Evolutionary conservation across 1,140 invertebrate genomes (phyloP).

Genomic region (Eubasilissa regina): DNA sequence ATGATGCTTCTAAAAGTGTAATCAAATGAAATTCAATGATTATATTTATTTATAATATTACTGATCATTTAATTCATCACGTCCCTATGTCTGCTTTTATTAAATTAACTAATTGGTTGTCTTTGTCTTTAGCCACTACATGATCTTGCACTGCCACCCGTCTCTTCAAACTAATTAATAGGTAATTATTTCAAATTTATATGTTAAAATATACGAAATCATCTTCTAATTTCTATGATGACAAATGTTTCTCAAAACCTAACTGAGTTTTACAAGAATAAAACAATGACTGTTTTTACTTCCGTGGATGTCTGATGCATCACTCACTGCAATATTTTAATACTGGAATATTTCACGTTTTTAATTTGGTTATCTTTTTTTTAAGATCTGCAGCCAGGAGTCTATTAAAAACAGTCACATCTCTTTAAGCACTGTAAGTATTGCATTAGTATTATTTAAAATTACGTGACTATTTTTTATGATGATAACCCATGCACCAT

Average conservation of each 20-base stretch:
- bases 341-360: neutral
- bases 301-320: conserved; percentile 53
- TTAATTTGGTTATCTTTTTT: neutral
- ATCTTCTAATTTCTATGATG: conserved; percentile 18
- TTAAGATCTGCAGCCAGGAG: neutral
- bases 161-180: neutral
- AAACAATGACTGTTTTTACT: conserved; percentile 44
- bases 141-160: neutral
- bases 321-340: neutral
- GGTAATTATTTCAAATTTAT: neutral
- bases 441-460: neutral
- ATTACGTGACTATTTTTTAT: conserved; percentile 10
- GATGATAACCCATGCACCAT: conserved; percentile 60
- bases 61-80: neutral
- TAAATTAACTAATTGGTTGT: neutral
- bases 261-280: conserved; percentile 38
- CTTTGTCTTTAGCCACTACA: neutral
- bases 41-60: neutral
- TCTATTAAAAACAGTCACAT: neutral
- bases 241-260: conserved; percentile 32
- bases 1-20: conserved; percentile 51
- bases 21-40: conserved; percentile 43
- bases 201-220: conserved; percentile 4
- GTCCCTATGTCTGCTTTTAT: neutral
- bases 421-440: neutral